These are phyloP conservation scores for Gavialis gangeticus DNA, from an alignment of 2,113 vertebrate species.

Conservation along the genomic window DNA sequence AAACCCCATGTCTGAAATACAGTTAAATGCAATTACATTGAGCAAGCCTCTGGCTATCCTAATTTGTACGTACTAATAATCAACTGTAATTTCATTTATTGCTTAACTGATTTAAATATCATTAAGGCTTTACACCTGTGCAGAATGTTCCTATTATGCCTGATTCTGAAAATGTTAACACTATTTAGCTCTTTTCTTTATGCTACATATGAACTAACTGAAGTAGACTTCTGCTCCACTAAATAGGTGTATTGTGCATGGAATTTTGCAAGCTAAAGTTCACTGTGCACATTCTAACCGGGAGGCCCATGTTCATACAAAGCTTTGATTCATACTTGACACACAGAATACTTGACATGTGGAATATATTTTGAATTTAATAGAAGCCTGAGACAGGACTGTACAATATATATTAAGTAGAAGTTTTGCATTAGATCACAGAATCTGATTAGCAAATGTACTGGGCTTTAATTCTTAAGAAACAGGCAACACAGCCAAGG, in stretches of 20 bases:
- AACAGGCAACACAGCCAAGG: not conserved
- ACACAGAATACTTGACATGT: not conserved
- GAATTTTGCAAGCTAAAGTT: not conserved
- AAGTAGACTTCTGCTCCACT: not conserved
- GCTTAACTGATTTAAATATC: not conserved
- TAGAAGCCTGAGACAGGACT: not conserved
- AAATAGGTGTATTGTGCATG: not conserved
- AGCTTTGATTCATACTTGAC: not conserved
- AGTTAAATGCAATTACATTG: not conserved
- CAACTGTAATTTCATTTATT: not conserved
- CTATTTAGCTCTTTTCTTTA: not conserved
- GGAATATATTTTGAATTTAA: not conserved
- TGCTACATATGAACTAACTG: not conserved
- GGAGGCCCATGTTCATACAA: not conserved
- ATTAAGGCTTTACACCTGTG: not conserved
- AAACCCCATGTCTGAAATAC: not conserved
- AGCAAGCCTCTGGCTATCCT: not conserved
- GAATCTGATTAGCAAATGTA: not conserved
- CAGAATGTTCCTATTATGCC: not conserved
- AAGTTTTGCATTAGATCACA: not conserved
- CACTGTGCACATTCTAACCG: not conserved
- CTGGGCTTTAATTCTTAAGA: not conserved
- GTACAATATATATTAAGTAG: not conserved
- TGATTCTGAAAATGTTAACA: not conserved
- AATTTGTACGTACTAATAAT: not conserved